These are phyloP conservation scores for Pseudomyrmex sp. DNA, from an alignment of 1,140 invertebrate genomes.

Conservation along the genomic window DNA sequence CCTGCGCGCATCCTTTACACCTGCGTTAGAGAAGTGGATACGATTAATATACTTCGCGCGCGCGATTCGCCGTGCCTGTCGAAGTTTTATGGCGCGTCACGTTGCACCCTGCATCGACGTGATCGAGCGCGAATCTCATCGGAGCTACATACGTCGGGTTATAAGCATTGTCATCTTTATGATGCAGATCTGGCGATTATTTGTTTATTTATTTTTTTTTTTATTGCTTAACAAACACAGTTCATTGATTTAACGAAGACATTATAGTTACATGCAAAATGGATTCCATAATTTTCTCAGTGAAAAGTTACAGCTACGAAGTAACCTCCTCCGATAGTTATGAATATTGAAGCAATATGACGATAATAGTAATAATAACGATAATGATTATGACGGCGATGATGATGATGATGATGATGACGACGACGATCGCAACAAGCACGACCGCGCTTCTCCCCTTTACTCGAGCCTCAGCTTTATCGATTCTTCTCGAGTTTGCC, in stretches of 20 bases:
- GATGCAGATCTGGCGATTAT: neutral
- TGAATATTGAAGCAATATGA: conserved; percentile 22
- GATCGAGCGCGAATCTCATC: conserved; percentile 13
- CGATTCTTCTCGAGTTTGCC: conserved; percentile 57
- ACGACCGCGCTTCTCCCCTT: conserved; percentile 56
- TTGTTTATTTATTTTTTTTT: no score
- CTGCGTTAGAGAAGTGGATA: conserved; percentile 25
- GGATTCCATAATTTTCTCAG: neutral
- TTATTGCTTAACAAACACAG: conserved; percentile 6
- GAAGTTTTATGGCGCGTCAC: conserved; percentile 30
- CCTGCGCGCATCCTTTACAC: conserved; percentile 48
- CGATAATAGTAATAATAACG: conserved; percentile 44
- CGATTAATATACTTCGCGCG: conserved; percentile 34
- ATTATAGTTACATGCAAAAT: neutral
- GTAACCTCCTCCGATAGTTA: conserved; percentile 42
- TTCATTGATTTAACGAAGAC: neutral
- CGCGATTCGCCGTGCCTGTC: conserved; percentile 47
- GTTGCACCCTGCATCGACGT: conserved; percentile 4
- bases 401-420: conserved; percentile 60
- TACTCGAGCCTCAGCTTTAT: conserved; percentile 43
- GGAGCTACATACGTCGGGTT: conserved; percentile 4
- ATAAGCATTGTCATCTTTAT: neutral
- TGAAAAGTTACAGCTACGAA: neutral
- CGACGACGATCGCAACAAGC: conserved; percentile 57
- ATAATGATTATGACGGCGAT: conserved; percentile 44